These are phyloP conservation scores for Micromys minutus DNA, from an alignment of 2,113 vertebrate species.

Conservation along the genomic window DNA sequence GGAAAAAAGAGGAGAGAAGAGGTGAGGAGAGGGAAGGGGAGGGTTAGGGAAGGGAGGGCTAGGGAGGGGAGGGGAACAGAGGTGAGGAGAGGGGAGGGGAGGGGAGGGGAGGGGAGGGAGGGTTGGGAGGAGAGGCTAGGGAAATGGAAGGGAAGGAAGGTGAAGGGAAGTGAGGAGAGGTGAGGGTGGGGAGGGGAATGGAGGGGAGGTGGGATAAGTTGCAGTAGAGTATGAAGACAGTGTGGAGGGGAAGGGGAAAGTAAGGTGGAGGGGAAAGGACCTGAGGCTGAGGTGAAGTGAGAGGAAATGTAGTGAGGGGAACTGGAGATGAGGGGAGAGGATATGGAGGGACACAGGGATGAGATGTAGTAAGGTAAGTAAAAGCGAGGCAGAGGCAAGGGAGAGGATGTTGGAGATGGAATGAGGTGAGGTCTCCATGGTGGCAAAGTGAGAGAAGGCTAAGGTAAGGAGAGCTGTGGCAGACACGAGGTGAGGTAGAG, in stretches of 20 bases:
- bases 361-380: not conserved
- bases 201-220: not conserved
- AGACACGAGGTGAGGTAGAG: not conserved
- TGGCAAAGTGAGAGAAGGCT: not conserved
- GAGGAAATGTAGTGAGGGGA: no score
- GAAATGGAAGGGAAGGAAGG: not conserved
- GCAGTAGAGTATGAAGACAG: no score
- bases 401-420: not conserved
- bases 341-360: not conserved
- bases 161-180: not conserved
- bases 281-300: no score
- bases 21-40: fast-evolving
- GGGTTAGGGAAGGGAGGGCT: no score
- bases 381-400: not conserved
- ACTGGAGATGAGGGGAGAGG: not conserved
- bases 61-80: no score
- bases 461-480: no score
- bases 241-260: no score
- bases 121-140: not conserved
- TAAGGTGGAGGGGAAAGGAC: no score
- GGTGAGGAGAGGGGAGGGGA: no score
- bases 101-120: no score
- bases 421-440: not conserved
- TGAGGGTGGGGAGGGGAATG: not conserved
- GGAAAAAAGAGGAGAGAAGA: not conserved